Base-by-base conservation (phyloP, 1,140 invertebrate species). In the Zaprionus ornatus region DNA sequence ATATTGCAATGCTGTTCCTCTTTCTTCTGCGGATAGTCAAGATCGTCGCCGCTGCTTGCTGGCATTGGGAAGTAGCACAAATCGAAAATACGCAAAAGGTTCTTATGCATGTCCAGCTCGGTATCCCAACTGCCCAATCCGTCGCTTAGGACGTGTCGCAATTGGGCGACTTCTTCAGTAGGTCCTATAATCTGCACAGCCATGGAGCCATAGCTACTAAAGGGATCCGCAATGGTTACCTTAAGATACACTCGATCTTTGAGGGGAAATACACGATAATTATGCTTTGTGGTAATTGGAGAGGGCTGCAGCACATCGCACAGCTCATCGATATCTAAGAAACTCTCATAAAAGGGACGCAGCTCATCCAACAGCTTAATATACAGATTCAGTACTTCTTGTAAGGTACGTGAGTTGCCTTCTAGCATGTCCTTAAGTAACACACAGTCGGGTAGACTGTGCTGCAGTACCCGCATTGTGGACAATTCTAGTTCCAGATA, bases 51-150 rank as follows among this genome's bases (percentile, higher is more conserved):
- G 4, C 7, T 63, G 29, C 63, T 37, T 4, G 80, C 57, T 2
- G 76, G 77, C 87, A 91, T 91, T 17, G 92, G 92, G 62, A 92
- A 92, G 35, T 82, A 92, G 35, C 87, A 84, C 7, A 92, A 52
- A 42, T 92, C 90, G 37, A 92, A 92, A 13, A 90, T 92, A 5
- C 88, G 80, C 64, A 92, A 64, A 6, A 92, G 74, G 60, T 92
- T 92, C 61, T 88, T 87, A 69, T 92, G 83, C 57, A 92, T 80
- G 56, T 90, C 81, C 45, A 91, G 35, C 23, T 92, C 91, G 7
- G 57, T 21, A 57, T 92, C 91, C 91, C 91, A 92, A 37, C 74
- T 82, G n/a, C 74, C 40, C 0, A 92, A 50, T 1, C 90, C 87
- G 19, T 91, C 80, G 60, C 91, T 91, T 0, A 91, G 73, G 4